phyloP scores from a whole-genome alignment of 2,797 vertebrate genomes.

The Liparis tanakae region DNA sequence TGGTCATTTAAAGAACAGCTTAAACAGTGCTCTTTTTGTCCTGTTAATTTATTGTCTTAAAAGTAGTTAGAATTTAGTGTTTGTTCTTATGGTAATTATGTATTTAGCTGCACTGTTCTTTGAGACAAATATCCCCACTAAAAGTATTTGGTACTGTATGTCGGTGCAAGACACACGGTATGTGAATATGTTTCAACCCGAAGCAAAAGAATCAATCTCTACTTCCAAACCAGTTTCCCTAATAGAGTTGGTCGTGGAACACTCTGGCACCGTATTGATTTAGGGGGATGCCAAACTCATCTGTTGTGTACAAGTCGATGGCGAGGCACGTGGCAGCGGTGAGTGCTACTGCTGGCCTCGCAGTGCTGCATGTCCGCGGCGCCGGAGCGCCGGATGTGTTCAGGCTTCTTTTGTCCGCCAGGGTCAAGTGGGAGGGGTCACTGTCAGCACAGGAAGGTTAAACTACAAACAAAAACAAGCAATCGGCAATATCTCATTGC shows the following conservation, averaged over 20 bases:
- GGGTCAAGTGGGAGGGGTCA: background rate
- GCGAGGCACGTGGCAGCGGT: slow-evolving; percentile 62
- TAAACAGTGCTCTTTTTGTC: slow-evolving; percentile 48
- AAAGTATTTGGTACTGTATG: slow-evolving; percentile 35
- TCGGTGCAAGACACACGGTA: slow-evolving; percentile 38
- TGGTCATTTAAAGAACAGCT: slow-evolving; percentile 23
- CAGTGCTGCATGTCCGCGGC: background rate
- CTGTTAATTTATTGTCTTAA: slow-evolving; percentile 56
- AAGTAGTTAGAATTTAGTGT: slow-evolving; percentile 44
- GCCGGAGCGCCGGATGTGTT: slow-evolving; percentile 1
- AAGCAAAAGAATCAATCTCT: slow-evolving; percentile 30
- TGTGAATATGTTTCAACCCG: slow-evolving; percentile 24
- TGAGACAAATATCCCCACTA: slow-evolving; percentile 25
- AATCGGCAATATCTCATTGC: background rate
- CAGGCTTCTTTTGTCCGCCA: slow-evolving; percentile 6
- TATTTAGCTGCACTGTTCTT: slow-evolving; percentile 56
- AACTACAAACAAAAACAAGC: background rate
- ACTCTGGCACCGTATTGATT: slow-evolving; percentile 64
- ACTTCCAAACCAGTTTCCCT: slow-evolving; percentile 32
- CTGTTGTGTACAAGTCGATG: slow-evolving; percentile 64
- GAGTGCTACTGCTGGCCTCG: slow-evolving; percentile 38
- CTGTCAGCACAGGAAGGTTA: background rate
- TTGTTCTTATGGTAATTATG: slow-evolving; percentile 45
- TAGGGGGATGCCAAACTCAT: slow-evolving; percentile 68
- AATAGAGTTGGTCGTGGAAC: slow-evolving; percentile 41